These are phyloP conservation scores for Nephrotoma flavescens DNA, from an alignment of 2,888 invertebrate genomes.

Conservation along the genomic window DNA sequence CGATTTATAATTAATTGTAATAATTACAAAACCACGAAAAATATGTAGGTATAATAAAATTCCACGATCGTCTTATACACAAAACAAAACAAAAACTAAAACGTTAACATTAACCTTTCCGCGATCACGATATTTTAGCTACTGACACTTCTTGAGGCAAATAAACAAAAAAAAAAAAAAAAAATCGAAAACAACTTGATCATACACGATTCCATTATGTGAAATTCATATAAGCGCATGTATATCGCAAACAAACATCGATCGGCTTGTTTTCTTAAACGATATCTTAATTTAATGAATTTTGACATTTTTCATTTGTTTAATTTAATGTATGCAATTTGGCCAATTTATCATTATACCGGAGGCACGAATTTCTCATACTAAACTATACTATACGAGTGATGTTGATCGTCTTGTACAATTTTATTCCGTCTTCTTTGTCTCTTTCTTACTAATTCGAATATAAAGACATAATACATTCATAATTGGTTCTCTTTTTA, in stretches of 20 bases:
- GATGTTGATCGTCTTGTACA: background rate
- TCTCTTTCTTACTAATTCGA: background rate
- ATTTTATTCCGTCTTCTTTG: background rate
- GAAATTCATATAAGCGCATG: background rate
- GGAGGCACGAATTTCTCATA: background rate
- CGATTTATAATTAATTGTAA: background rate
- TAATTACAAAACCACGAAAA: background rate
- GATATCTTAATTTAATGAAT: background rate
- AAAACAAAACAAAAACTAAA: background rate
- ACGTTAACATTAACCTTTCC: slow-evolving; percentile 12
- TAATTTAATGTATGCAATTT: background rate
- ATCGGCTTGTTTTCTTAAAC: background rate
- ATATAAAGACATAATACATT: background rate
- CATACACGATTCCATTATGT: background rate
- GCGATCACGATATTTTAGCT: slow-evolving; percentile 28
- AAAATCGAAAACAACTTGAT: background rate
- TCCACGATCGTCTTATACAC: background rate
- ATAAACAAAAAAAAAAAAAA: background rate
- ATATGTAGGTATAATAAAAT: background rate
- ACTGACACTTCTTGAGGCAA: slow-evolving; percentile 19
- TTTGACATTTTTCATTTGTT: background rate
- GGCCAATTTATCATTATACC: background rate
- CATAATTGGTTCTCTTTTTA: background rate
- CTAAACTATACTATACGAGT: background rate
- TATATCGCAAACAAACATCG: background rate